Base-by-base conservation (phyloP, 2,797 vertebrate species). In the Schizopygopsis pylzovi region DNA sequence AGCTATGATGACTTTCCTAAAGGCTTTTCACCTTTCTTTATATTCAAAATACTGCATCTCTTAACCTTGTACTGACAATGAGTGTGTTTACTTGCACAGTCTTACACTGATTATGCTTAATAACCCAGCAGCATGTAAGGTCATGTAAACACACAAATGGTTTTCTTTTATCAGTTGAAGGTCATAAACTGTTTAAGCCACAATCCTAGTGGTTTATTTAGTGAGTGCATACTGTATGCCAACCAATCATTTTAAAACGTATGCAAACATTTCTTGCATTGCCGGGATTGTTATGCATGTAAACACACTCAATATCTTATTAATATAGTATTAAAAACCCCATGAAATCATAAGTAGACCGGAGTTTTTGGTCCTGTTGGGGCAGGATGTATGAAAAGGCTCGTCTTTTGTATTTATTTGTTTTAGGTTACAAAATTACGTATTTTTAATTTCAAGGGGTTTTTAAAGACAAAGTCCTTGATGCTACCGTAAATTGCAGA, bases 401-500 rank as follows among this genome's bases (percentile, higher is more conserved):
- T 15, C n/a, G 10, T 41, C 49, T 56, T 77, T 8, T 15, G 20
- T 54, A 9, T 54, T 10, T 4, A 33, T 52, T 52, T 33, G 33
- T 22, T 37, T 11, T 25, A 28, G 63, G n/a, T 45, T 37, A 8
- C 6, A 45, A 33, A 72, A 59, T 13, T 15, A 12, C 68, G 47
- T 16, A 54, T 20, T 28, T 61, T 39, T 13, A 7, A 75, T 83
- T 83, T 72, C 70, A 49, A 20, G 8, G 25, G 18, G 2, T n/a
- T 45, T 61, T 83, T 75, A 75, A 75, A 61, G n/a, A 77, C 61
- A 68, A 47, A 61, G 43, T 75, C 68, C 18, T 54, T 56, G 63
- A 78, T 56, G 83, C 83, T 85, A 85, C 83, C 13, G 45, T 70
- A 71, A 70, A 79, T 79, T 70, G 65, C 76, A 37, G 12, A 85